Evolutionary conservation across 2,888 invertebrate species (phyloP).

Genomic region (Pharmacophagus antenor): DNA sequence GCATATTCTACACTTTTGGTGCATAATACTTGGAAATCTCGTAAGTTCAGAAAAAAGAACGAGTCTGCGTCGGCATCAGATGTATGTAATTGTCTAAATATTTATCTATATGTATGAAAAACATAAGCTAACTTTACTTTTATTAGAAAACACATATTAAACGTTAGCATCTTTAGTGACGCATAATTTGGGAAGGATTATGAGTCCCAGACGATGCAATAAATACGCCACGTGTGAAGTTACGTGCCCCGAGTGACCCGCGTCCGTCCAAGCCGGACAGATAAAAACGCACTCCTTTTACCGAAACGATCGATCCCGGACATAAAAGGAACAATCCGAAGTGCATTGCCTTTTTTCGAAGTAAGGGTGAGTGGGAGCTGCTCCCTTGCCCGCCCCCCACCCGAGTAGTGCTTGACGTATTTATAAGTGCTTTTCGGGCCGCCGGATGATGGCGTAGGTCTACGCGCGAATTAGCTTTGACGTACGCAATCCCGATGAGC

Average conservation of each 20-base stretch:
- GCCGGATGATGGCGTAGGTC: slow-evolving; percentile 64
- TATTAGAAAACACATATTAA: not conserved
- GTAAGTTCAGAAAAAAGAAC: not conserved
- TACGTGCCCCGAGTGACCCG: slow-evolving; percentile 50
- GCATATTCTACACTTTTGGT: not conserved
- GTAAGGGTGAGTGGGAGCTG: slow-evolving; percentile 48
- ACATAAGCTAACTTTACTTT: too few relatives aligned
- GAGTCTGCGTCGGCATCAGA: too few relatives aligned
- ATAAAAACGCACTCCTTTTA: slow-evolving; percentile 70
- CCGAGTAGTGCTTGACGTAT: slow-evolving; percentile 64
- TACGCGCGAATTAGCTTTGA: slow-evolving; percentile 59
- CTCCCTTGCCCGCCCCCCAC: slow-evolving; percentile 41
- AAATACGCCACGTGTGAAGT: slow-evolving; percentile 71
- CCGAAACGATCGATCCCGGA: slow-evolving; percentile 78
- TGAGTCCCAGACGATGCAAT: slow-evolving; percentile 51
- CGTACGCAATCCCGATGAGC: slow-evolving; percentile 15
- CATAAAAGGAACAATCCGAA: slow-evolving; percentile 79
- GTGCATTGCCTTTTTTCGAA: slow-evolving; percentile 80
- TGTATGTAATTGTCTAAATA: too few relatives aligned
- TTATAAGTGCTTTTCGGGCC: slow-evolving; percentile 70
- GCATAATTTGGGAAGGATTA: not conserved
- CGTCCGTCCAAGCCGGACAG: slow-evolving; percentile 58
- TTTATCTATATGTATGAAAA: too few relatives aligned
- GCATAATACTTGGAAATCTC: not conserved
- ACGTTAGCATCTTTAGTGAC: not conserved